Evolutionary conservation across 2,797 vertebrate genomes (phyloP).

Genomic region (Champsocephalus gunnari): DNA sequence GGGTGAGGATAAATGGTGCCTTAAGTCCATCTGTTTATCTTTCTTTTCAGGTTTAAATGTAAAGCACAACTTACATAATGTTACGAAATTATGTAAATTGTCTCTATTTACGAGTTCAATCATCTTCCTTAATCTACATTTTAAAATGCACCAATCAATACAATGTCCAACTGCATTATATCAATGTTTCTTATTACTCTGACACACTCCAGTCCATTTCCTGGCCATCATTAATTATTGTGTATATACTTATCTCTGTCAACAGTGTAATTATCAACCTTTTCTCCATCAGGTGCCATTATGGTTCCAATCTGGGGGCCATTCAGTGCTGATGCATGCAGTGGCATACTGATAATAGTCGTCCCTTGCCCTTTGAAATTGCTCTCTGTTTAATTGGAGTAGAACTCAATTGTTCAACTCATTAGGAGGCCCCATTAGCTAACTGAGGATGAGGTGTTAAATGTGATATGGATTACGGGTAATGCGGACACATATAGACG

Average conservation of each 20-base stretch:
- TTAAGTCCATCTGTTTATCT: not conserved
- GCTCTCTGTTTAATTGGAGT: slow-evolving; percentile 56
- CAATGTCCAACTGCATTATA: not conserved
- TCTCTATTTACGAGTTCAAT: not conserved
- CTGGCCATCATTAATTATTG: slow-evolving; percentile 43
- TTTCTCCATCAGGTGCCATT: slow-evolving; percentile 57
- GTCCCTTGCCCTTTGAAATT: slow-evolving; percentile 56
- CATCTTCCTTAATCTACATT: not conserved
- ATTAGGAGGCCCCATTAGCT: slow-evolving; percentile 45
- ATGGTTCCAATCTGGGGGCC: slow-evolving; percentile 53
- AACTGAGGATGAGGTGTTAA: slow-evolving; percentile 36
- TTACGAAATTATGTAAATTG: not conserved
- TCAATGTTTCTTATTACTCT: slow-evolving; percentile 13
- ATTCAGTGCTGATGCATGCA: slow-evolving; percentile 40
- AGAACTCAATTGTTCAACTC: slow-evolving; percentile 49
- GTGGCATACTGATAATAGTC: slow-evolving; percentile 47
- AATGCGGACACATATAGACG: slow-evolving; percentile 21
- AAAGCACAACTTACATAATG: not conserved
- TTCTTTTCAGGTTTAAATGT: not conserved
- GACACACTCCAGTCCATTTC: slow-evolving; percentile 32
- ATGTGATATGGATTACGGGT: slow-evolving; percentile 50
- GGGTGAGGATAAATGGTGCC: not conserved
- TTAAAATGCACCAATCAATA: slow-evolving; percentile 9
- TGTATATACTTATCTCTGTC: slow-evolving; percentile 50
- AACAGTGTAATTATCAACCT: slow-evolving; percentile 62